These are phyloP conservation scores for Spodoptera litura DNA, from an alignment of 1,140 invertebrate species.

Conservation along the genomic window DNA sequence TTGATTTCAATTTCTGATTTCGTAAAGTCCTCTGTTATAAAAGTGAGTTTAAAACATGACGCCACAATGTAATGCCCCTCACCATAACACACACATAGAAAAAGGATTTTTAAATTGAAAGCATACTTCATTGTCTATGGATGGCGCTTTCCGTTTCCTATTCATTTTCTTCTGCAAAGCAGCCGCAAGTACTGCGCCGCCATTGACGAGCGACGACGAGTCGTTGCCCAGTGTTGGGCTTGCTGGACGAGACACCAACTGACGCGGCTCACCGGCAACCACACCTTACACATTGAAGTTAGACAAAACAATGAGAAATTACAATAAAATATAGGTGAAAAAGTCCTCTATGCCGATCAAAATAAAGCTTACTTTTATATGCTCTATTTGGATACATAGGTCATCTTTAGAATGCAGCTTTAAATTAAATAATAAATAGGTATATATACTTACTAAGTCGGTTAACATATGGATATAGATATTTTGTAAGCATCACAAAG, in stretches of 20 bases:
- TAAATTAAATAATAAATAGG: too few relatives aligned
- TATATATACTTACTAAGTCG: too few relatives aligned
- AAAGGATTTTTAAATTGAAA: not conserved
- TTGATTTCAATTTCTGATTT: too few relatives aligned
- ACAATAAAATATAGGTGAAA: not conserved
- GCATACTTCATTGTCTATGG: constrained; percentile 87
- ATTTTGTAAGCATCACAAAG: too few relatives aligned
- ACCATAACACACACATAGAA: not conserved
- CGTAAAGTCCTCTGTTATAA: too few relatives aligned
- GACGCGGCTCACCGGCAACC: constrained; percentile 66
- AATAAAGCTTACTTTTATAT: too few relatives aligned
- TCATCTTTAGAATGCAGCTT: too few relatives aligned
- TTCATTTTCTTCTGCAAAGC: constrained; percentile 93
- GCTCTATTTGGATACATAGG: too few relatives aligned
- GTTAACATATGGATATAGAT: too few relatives aligned
- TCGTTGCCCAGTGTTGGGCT: constrained; percentile 75
- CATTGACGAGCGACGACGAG: constrained; percentile 90
- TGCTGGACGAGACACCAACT: constrained; percentile 74
- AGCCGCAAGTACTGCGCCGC: constrained; percentile 92
- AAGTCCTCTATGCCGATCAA: not conserved
- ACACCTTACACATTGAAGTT: constrained; percentile 32
- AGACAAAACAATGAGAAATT: not conserved
- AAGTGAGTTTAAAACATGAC: too few relatives aligned
- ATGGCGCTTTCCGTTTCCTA: constrained; percentile 89
- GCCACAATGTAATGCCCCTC: too few relatives aligned